Evolutionary conservation across 2,113 vertebrate species (phyloP).

Genomic region (Pluvialis apricaria): DNA sequence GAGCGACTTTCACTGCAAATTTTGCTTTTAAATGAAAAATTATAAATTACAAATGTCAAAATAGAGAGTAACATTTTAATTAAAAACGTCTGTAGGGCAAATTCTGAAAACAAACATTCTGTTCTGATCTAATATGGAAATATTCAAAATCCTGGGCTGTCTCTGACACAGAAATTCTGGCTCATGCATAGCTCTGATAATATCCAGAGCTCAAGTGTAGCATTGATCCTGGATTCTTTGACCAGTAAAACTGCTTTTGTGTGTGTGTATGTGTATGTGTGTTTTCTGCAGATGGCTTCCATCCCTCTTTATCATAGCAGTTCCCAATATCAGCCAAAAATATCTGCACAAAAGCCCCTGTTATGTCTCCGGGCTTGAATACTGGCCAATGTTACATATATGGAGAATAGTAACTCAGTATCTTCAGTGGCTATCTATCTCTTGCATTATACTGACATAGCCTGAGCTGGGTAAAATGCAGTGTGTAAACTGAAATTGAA

Average conservation of each 20-base stretch:
- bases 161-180: conserved; percentile 1
- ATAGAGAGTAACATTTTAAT: conserved; percentile 16
- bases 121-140: background rate
- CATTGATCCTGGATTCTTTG: conserved; percentile 17
- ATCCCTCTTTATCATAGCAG: conserved; percentile 13
- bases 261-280: background rate
- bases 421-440: background rate
- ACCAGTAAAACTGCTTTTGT: conserved; percentile 12
- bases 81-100: background rate
- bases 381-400: conserved; percentile 9
- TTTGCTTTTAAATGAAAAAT: conserved; percentile 8
- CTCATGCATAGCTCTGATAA: conserved; percentile 14
- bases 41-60: background rate
- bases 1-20: background rate
- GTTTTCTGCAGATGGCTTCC: conserved; percentile 37
- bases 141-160: background rate
- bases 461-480: background rate
- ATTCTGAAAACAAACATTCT: conserved; percentile 1
- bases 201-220: conserved; percentile 6
- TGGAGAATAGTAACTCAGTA: background rate
- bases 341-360: conserved; percentile 51
- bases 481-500: conserved; percentile 29
- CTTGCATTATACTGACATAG: background rate
- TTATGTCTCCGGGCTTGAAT: conserved; percentile 34
- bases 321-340: conserved; percentile 42